Percentiles rank a stretch among this genome's conserved stretches.
These are phyloP conservation scores for Pao palembangensis DNA, from an alignment of 2,113 vertebrate genomes.

Conservation along the genomic window DNA sequence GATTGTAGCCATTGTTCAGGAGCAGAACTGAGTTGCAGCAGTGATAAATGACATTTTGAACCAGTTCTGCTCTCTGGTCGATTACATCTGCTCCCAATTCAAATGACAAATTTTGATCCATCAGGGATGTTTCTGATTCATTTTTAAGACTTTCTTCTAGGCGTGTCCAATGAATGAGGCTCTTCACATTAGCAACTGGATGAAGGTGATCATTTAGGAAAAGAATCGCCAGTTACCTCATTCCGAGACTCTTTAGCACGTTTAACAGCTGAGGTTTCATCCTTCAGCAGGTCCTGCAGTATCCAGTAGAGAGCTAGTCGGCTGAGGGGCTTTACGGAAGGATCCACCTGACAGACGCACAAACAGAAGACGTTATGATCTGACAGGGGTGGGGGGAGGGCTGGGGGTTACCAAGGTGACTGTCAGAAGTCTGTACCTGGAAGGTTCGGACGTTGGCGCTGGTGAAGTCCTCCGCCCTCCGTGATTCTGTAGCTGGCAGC, in stretches of 20 bases:
- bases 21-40: too few relatives aligned
- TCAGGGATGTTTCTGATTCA: neutral
- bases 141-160: neutral
- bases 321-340: conserved; percentile 58
- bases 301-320: conserved; percentile 68
- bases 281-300: conserved; percentile 67
- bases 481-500: conserved; percentile 45
- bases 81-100: too few relatives aligned
- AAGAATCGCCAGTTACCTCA: conserved; percentile 75
- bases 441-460: conserved; percentile 75
- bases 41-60: too few relatives aligned
- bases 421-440: conserved; percentile 51
- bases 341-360: conserved; percentile 73
- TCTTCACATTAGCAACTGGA: neutral
- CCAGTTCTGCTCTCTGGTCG: too few relatives aligned
- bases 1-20: too few relatives aligned
- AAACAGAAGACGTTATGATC: neutral
- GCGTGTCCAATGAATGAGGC: neutral
- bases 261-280: conserved; percentile 63
- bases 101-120: too few relatives aligned
- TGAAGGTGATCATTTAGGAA: neutral
- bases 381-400: neutral
- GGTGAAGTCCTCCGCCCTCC: conserved; percentile 62
- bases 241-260: conserved; percentile 70
- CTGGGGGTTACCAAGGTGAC: neutral